Conservation (phyloP, 2,113 vertebrate genomes). For the Sinocyclocheilus maitianheensis region DNA sequence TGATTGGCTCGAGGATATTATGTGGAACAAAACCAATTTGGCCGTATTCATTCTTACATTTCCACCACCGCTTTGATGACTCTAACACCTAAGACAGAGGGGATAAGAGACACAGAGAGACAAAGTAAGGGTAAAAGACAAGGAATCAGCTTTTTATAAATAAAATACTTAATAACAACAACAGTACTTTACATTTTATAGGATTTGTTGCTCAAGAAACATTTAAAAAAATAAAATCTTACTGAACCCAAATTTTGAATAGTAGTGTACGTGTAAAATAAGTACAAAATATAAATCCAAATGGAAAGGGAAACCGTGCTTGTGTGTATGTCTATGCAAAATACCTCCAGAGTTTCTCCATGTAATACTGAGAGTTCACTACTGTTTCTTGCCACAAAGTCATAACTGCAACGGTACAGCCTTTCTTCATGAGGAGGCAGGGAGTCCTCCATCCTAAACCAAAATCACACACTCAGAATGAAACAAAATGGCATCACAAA, state of each 20-base stretch:
- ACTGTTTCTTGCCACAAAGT: slow-evolving; percentile 87
- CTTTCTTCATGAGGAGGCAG: slow-evolving; percentile 62
- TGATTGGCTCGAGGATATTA: slow-evolving; percentile 77
- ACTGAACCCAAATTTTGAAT: not conserved
- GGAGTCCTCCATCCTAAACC: slow-evolving; percentile 25
- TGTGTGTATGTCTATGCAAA: not conserved
- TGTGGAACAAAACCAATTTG: slow-evolving; percentile 79
- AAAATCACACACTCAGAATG: not conserved
- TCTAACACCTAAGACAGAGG: slow-evolving; percentile 71
- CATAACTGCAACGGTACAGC: slow-evolving; percentile 77
- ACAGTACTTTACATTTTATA: too few species aligned
- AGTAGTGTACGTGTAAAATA: not conserved
- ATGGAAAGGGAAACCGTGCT: not conserved
- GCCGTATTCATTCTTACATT: slow-evolving; percentile 75
- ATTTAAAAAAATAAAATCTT: not conserved
- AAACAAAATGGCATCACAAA: not conserved
- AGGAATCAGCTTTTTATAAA: too few species aligned
- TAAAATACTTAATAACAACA: too few species aligned
- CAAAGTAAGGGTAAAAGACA: too few species aligned
- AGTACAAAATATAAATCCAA: not conserved
- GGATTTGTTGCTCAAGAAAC: too few species aligned
- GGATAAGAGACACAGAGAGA: too few species aligned
- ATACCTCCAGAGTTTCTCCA: slow-evolving; percentile 81
- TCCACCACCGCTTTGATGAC: slow-evolving; percentile 80
- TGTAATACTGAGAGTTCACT: slow-evolving; percentile 86